Evolutionary conservation across 2,797 vertebrate species (phyloP).

Genomic region (Ambastaia sidthimunki): DNA sequence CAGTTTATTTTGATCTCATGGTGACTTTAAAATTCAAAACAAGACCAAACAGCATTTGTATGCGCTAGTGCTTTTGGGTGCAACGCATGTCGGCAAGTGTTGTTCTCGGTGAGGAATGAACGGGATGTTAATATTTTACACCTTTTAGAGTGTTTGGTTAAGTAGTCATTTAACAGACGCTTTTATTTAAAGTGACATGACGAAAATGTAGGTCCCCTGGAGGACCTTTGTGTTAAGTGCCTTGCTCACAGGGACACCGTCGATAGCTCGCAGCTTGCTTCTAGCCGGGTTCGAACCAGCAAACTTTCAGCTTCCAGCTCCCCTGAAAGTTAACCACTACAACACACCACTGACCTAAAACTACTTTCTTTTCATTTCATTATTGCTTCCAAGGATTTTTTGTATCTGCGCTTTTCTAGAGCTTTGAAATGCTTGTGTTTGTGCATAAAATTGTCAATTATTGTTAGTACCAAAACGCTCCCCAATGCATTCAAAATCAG

Average conservation of each 20-base stretch:
- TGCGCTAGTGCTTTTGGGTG: background rate
- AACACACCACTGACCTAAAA: background rate
- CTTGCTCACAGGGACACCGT: background rate
- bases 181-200: background rate
- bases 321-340: too few relatives aligned
- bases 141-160: background rate
- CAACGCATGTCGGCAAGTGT: background rate
- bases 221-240: background rate
- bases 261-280: background rate
- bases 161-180: background rate
- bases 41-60: too few relatives aligned
- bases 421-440: background rate
- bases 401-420: background rate
- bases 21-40: too few relatives aligned
- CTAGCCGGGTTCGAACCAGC: background rate
- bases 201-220: background rate
- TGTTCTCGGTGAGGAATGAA: background rate
- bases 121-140: constrained; percentile 1
- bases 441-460: too few relatives aligned
- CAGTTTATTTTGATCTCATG: too few relatives aligned
- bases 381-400: background rate
- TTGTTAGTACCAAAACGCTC: background rate
- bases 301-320: background rate
- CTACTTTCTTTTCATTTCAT: background rate
- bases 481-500: background rate